Percentiles rank a stretch among this genome's conserved stretches.
phyloP scores from a whole-genome alignment of 2,888 invertebrate species.

The Sphaeridia pumilis region DNA sequence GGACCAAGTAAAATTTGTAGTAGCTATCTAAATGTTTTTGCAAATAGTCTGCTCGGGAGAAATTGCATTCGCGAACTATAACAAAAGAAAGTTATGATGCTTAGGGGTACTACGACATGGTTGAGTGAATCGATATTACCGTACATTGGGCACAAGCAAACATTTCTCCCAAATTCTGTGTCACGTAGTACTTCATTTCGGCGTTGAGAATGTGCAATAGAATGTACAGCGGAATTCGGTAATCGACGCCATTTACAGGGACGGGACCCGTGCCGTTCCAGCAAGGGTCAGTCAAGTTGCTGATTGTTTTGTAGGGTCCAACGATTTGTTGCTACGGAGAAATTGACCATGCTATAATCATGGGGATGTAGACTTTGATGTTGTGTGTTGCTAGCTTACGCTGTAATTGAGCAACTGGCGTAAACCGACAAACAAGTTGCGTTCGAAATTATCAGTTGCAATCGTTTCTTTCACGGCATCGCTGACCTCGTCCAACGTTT shows the following conservation, averaged over 20 bases:
- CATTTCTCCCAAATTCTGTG: slow-evolving; percentile 16
- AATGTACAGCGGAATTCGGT: slow-evolving; percentile 16
- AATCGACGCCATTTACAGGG: slow-evolving; percentile 7
- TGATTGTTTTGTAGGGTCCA: slow-evolving; percentile 7
- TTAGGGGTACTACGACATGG: not conserved
- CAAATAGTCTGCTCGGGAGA: not conserved
- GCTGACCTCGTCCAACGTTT: slow-evolving; percentile 8
- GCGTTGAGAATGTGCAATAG: slow-evolving; percentile 17
- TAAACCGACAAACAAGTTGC: slow-evolving; percentile 17
- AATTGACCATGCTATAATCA: not conserved
- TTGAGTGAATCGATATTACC: no score
- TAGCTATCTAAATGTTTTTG: slow-evolving; percentile 8
- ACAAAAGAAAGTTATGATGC: not conserved
- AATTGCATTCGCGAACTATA: slow-evolving; percentile 2
- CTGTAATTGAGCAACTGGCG: slow-evolving; percentile 5
- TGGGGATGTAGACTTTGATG: not conserved
- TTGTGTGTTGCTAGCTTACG: not conserved
- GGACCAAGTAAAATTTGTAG: slow-evolving; percentile 14
- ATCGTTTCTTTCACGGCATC: slow-evolving; percentile 4
- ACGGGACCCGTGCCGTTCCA: not conserved
- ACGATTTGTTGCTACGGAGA: slow-evolving; percentile 8
- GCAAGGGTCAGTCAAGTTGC: slow-evolving; percentile 3
- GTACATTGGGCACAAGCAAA: slow-evolving; percentile 12
- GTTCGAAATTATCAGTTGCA: not conserved
- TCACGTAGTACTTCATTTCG: slow-evolving; percentile 18